phyloP scores from a whole-genome alignment of 2,113 vertebrate genomes.

The Vicugna pacos region DNA sequence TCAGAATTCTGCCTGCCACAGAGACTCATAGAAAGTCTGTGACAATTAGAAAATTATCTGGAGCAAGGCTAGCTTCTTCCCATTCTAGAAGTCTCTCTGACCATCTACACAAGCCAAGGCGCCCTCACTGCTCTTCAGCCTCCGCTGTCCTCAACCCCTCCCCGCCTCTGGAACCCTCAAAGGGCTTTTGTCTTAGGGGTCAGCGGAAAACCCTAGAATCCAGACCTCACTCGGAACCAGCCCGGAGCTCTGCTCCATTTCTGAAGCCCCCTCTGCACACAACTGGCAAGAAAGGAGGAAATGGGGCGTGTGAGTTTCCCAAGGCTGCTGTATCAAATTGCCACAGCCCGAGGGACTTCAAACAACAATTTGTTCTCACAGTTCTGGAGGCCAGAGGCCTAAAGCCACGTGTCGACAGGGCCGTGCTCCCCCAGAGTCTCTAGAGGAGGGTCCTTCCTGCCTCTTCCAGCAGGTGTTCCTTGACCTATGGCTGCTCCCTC shows the following conservation, averaged over 20 bases:
- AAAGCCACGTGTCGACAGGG: too few relatives aligned
- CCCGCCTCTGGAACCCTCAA: not conserved
- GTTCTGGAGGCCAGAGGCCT: not conserved
- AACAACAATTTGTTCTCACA: not conserved
- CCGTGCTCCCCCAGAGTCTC: not conserved
- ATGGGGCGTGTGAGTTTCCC: not conserved
- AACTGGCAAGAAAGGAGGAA: not conserved
- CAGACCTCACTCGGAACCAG: not conserved
- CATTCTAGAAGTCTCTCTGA: not conserved
- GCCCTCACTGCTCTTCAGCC: not conserved
- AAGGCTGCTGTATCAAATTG: not conserved
- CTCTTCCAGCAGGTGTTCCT: accelerated
- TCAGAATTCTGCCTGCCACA: not conserved
- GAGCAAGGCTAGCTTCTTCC: not conserved
- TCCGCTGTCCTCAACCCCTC: not conserved
- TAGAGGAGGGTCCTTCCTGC: accelerated
- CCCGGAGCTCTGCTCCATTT: not conserved
- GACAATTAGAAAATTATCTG: not conserved
- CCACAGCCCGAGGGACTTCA: not conserved
- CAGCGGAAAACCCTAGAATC: not conserved
- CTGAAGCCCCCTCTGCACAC: not conserved
- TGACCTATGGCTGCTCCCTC: not conserved
- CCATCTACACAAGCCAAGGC: not conserved
- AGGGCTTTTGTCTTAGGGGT: not conserved
- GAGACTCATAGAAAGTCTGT: not conserved